Percentiles rank a stretch among this genome's conserved stretches.
Conservation (phyloP, 2,797 vertebrate genomes). For the Bovichtus diacanthus region DNA sequence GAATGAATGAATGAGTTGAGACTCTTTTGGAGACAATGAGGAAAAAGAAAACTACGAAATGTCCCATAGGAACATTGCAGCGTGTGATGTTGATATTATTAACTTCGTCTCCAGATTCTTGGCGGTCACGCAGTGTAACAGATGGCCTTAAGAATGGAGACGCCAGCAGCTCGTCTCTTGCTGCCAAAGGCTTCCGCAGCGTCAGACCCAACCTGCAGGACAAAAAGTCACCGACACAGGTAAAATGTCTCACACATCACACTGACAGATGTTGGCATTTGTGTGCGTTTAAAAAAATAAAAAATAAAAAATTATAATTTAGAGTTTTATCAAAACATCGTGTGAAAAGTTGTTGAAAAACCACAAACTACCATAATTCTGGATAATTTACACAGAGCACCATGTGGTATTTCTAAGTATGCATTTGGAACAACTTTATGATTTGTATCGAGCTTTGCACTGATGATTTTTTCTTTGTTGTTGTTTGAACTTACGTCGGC, state of each 20-base stretch:
- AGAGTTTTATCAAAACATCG: too few relatives aligned
- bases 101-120: slow-evolving; percentile 85
- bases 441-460: slow-evolving; percentile 35
- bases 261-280: slow-evolving; percentile 11
- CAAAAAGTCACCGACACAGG: slow-evolving; percentile 93
- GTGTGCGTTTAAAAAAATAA: too few relatives aligned
- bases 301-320: too few relatives aligned
- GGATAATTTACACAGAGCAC: background rate
- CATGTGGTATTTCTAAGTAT: background rate
- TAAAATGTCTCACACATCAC: slow-evolving; percentile 70
- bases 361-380: too few relatives aligned
- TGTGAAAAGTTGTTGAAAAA: too few relatives aligned
- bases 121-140: slow-evolving; percentile 89
- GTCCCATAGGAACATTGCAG: background rate
- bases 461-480: slow-evolving; percentile 48
- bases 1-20: too few relatives aligned
- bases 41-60: background rate
- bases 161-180: slow-evolving; percentile 91
- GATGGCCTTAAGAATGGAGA: slow-evolving; percentile 94
- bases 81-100: slow-evolving; percentile 1
- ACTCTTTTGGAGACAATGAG: background rate
- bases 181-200: slow-evolving; percentile 97
- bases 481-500: slow-evolving; percentile 82
- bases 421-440: slow-evolving; percentile 7
- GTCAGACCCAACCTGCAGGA: slow-evolving; percentile 96